phyloP scores from a whole-genome alignment of 2,888 invertebrate genomes.

The Lacanobia oleracea region DNA sequence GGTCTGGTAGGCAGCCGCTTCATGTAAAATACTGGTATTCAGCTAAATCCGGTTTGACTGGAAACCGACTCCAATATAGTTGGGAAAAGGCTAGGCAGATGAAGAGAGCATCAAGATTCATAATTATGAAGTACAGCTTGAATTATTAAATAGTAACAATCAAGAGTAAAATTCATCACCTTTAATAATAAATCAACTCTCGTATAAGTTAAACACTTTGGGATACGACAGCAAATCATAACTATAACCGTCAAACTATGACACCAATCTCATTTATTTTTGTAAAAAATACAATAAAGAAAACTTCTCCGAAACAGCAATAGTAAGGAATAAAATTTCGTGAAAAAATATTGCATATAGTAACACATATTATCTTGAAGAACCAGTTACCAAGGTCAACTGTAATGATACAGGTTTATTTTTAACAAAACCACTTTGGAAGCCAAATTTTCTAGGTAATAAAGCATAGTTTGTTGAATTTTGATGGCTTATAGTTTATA shows the following conservation, averaged over 20 bases:
- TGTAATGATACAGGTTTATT: conserved; percentile 65
- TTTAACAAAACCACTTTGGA: conserved; percentile 64
- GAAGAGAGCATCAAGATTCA: neutral
- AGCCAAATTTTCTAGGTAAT: conserved; percentile 68
- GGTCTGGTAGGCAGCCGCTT: no score
- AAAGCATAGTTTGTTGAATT: conserved; percentile 64
- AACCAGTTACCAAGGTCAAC: conserved; percentile 65
- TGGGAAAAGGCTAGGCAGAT: no score
- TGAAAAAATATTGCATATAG: conserved; percentile 66
- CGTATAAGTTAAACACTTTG: neutral
- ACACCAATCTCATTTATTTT: neutral
- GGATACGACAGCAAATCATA: neutral
- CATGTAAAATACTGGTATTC: no score
- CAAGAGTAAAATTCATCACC: neutral
- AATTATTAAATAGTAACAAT: neutral
- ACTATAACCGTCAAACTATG: neutral
- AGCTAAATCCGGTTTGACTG: no score
- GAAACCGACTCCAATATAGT: no score
- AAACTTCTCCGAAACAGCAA: neutral
- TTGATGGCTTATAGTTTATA: conserved; percentile 50
- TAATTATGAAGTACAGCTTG: neutral
- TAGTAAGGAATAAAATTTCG: conserved; percentile 46
- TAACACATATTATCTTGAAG: conserved; percentile 58
- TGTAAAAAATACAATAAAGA: neutral
- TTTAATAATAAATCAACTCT: neutral